phyloP scores from a whole-genome alignment of 2,797 vertebrate genomes.

The Australoheros facetus region DNA sequence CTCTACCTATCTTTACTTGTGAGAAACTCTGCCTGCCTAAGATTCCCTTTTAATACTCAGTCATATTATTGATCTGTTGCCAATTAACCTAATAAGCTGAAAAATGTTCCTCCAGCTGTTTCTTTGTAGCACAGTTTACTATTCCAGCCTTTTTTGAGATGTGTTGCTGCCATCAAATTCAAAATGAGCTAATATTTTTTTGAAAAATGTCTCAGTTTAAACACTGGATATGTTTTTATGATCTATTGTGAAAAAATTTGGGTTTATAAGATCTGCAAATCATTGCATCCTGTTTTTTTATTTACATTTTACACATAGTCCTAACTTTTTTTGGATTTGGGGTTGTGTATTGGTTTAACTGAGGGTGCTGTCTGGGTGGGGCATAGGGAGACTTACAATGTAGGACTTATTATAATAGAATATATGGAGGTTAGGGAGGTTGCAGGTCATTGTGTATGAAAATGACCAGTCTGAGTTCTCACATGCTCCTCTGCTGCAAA shows the following conservation, averaged over 20 bases:
- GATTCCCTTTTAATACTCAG: not conserved
- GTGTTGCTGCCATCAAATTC: not conserved
- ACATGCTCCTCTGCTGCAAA: not conserved
- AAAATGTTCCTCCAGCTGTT: not conserved
- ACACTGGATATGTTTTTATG: not conserved
- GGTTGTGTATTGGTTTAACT: not conserved
- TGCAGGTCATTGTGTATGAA: not conserved
- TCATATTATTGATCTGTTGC: not conserved
- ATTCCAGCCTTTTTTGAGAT: not conserved
- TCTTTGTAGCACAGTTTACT: not conserved
- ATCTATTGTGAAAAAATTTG: no score
- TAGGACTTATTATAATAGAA: not conserved
- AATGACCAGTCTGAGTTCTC: not conserved
- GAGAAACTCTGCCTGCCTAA: not conserved
- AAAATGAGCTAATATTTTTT: not conserved
- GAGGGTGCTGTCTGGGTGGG: not conserved
- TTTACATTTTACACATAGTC: not conserved
- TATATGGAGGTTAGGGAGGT: not conserved
- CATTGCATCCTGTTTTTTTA: not conserved
- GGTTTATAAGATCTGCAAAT: not conserved
- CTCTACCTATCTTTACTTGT: not conserved
- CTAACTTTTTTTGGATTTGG: not conserved
- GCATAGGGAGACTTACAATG: not conserved
- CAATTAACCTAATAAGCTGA: not conserved
- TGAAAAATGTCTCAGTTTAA: not conserved